phyloP scores from a whole-genome alignment of 2,888 invertebrate species.

The Oscheius sp. region DNA sequence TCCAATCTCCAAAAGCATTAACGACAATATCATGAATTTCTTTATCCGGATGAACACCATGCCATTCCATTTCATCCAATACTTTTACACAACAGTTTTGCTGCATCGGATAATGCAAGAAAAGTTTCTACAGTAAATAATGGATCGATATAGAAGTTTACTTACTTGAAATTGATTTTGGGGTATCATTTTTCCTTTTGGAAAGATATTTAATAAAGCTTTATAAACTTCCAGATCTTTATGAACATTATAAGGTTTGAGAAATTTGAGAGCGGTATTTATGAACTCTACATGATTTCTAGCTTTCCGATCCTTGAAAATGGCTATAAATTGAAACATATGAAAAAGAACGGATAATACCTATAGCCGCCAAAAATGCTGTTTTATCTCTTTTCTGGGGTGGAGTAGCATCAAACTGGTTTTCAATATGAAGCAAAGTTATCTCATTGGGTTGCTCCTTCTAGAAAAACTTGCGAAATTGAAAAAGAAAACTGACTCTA shows the following conservation, averaged over 20 bases:
- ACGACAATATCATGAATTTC: slow-evolving; percentile 87
- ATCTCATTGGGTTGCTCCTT: slow-evolving; percentile 31
- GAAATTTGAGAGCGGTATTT: slow-evolving; percentile 86
- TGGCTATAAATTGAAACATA: slow-evolving; percentile 76
- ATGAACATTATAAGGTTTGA: slow-evolving; percentile 90
- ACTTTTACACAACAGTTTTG: slow-evolving; percentile 92
- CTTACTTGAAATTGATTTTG: slow-evolving; percentile 77
- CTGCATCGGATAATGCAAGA: slow-evolving; percentile 93
- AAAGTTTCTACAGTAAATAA: slow-evolving; percentile 83
- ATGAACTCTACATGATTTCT: slow-evolving; percentile 94
- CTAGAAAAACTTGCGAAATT: not conserved
- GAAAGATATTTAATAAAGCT: slow-evolving; percentile 71
- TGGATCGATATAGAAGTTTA: slow-evolving; percentile 19
- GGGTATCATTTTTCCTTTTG: slow-evolving; percentile 87
- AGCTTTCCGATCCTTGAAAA: slow-evolving; percentile 82
- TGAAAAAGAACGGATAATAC: slow-evolving; percentile 39
- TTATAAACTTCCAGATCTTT: slow-evolving; percentile 79
- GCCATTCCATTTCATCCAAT: slow-evolving; percentile 92
- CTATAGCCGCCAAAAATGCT: slow-evolving; percentile 65
- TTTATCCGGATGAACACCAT: slow-evolving; percentile 89
- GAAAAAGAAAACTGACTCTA: not conserved
- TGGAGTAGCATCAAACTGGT: slow-evolving; percentile 63
- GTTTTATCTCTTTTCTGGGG: slow-evolving; percentile 61
- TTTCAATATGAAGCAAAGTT: slow-evolving; percentile 60
- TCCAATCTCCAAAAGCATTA: slow-evolving; percentile 85